phyloP scores from a whole-genome alignment of 2,797 vertebrate genomes.

The Percopsis omiscomaycus region DNA sequence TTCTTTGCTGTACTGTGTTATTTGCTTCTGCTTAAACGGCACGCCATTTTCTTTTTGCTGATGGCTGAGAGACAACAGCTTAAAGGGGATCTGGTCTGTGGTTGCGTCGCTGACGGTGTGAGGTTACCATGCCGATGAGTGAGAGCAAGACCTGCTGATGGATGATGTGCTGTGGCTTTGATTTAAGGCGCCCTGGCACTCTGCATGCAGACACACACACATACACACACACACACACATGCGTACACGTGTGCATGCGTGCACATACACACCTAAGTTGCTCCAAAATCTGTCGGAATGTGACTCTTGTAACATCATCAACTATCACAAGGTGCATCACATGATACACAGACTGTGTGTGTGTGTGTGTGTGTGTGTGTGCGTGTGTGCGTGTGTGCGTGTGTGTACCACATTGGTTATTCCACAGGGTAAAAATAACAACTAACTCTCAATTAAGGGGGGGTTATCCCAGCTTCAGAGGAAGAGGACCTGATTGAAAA shows the following conservation, averaged over 20 bases:
- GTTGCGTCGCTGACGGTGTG: conserved; percentile 46
- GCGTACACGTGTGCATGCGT: conserved; percentile 17
- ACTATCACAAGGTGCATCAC: conserved; percentile 65
- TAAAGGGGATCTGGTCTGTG: conserved; percentile 35
- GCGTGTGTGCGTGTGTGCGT: conserved; percentile 14
- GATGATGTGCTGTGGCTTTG: conserved; percentile 44
- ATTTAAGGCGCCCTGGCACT: conserved; percentile 43
- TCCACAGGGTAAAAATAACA: conserved; percentile 57
- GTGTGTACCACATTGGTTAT: conserved; percentile 4
- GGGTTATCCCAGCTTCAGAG: conserved; percentile 25
- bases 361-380: conserved; percentile 16
- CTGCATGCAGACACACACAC: not conserved
- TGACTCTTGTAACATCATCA: conserved; percentile 71
- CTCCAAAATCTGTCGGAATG: conserved; percentile 62
- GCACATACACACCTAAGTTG: conserved; percentile 48
- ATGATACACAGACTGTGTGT: conserved; percentile 42
- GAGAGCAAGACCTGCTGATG: conserved; percentile 55
- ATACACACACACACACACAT: conserved; percentile 12
- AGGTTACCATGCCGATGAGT: conserved; percentile 54
- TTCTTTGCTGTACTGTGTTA: too few species aligned
- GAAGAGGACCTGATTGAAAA: conserved; percentile 14
- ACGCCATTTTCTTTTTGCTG: conserved; percentile 24
- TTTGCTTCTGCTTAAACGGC: too few species aligned
- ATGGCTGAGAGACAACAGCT: conserved; percentile 27
- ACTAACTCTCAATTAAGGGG: conserved; percentile 27